phyloP scores from a whole-genome alignment of 1,140 invertebrate species.

The Brachionus paranguensis region DNA sequence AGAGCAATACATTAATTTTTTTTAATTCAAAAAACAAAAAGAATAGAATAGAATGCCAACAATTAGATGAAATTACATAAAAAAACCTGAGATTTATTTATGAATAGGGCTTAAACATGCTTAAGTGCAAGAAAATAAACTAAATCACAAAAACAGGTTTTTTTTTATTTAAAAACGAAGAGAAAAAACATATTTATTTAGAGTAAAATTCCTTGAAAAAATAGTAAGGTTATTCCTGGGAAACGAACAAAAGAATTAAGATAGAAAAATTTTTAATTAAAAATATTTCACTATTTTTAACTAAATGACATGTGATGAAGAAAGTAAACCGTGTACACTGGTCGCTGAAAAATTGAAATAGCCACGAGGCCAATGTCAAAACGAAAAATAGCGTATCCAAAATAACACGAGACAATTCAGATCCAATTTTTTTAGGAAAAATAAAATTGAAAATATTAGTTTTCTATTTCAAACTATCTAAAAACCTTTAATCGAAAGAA shows the following conservation, averaged over 20 bases:
- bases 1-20: background rate
- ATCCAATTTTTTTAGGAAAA: background rate
- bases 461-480: background rate
- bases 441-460: background rate
- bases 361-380: background rate
- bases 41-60: background rate
- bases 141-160: background rate
- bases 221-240: background rate
- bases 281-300: background rate
- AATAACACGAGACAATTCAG: background rate
- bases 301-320: background rate
- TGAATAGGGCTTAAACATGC: background rate
- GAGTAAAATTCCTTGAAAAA: background rate
- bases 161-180: background rate
- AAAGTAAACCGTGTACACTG: background rate
- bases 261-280: background rate
- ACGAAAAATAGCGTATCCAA: background rate
- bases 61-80: background rate
- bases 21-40: background rate
- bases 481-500: background rate
- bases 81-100: background rate
- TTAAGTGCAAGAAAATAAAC: background rate
- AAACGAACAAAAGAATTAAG: background rate
- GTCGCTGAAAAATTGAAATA: too few relatives aligned
- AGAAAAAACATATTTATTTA: background rate